Evolutionary conservation across 92 coral and sea anemone genomes (phyloP), one percentile per base, ranked within the genome.

Genomic region (Anthopleura xanthogrammica): DNA sequence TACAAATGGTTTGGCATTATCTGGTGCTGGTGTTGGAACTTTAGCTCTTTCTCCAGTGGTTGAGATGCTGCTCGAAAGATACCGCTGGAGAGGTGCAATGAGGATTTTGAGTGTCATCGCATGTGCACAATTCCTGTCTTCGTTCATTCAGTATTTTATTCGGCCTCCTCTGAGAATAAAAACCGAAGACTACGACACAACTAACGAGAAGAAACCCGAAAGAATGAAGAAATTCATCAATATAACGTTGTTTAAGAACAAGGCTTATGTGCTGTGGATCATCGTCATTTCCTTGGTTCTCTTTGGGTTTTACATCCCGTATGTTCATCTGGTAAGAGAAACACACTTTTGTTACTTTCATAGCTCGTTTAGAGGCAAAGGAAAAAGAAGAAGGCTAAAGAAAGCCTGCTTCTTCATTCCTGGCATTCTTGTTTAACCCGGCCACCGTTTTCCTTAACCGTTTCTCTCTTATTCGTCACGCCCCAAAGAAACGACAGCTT

Each of bases 11-110:
- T 73, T 96, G 43, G 93, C 91, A 65, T 86, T 95, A 22, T 85
- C 98, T 36, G 99, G 99, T 29, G 94, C 95, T 12, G 99, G 99
- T 39, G 92, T 92, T 68, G 99, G 99, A 78, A 91, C 95, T 17
- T 72, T 96, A 36, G 82, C 92, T 62, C 90, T 96, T 83, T 87
- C 93, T 13, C 97, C 98, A 12, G 83, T 92, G 7, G 90, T 94
- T 20, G 90, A 86, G 75, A 77, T 86, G 24, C 79, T 97, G 80
- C 88, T 94, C 80, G 90, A 82, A 55, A 83, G 75, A 43, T 92
- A 80, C 77, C 57, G 89, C 43, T 97, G 99, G 99, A 89, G 95
- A 29, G 80, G 72, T 23, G 90, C 97, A 8, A 54, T 97, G 58
- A 92, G 93, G 41, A 87, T 93, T 56, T 84, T 94, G 48, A 91